Conservation (phyloP, 2,888 invertebrate species). For the Trachelus stipa region DNA sequence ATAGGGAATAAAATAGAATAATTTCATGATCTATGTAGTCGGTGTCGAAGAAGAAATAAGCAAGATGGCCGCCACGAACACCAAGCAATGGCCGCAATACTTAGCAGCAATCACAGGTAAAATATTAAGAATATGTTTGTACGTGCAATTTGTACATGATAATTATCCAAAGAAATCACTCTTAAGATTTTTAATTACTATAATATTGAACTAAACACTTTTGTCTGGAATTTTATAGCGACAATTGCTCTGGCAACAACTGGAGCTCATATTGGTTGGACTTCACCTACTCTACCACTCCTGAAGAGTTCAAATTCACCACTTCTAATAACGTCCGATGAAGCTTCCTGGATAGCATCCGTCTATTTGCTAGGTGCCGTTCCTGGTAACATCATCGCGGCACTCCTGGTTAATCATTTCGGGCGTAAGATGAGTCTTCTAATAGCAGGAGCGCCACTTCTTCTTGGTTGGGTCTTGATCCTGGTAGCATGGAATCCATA, state of each 20-base stretch:
- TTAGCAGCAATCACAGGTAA: slow-evolving; percentile 62
- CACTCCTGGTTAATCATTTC: slow-evolving; percentile 70
- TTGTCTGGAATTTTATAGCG: slow-evolving; percentile 36
- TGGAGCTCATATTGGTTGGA: slow-evolving; percentile 64
- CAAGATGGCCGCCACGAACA: slow-evolving; percentile 25
- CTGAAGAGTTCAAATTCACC: slow-evolving; percentile 55
- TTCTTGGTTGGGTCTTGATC: slow-evolving; percentile 72
- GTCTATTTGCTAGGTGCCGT: slow-evolving; percentile 72
- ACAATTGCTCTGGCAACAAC: slow-evolving; percentile 57
- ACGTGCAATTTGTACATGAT: neutral
- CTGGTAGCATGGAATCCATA: slow-evolving; percentile 71
- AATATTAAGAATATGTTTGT: neutral
- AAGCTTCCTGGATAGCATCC: slow-evolving; percentile 68
- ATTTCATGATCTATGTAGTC: neutral
- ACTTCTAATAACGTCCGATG: slow-evolving; percentile 54
- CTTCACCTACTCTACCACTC: slow-evolving; percentile 61
- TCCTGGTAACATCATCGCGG: slow-evolving; percentile 71
- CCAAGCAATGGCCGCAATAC: slow-evolving; percentile 61
- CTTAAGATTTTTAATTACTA: neutral
- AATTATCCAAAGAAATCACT: neutral
- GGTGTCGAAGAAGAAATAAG: neutral
- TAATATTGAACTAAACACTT: neutral
- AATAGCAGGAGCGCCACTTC: slow-evolving; percentile 70
- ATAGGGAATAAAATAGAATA: neutral
- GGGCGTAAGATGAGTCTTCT: slow-evolving; percentile 72